A percentile compares a stretch with the other conserved stretches of the same genome.
These are phyloP conservation scores for Leiothrix lutea DNA, from an alignment of 2,113 vertebrate genomes.

Conservation along the genomic window DNA sequence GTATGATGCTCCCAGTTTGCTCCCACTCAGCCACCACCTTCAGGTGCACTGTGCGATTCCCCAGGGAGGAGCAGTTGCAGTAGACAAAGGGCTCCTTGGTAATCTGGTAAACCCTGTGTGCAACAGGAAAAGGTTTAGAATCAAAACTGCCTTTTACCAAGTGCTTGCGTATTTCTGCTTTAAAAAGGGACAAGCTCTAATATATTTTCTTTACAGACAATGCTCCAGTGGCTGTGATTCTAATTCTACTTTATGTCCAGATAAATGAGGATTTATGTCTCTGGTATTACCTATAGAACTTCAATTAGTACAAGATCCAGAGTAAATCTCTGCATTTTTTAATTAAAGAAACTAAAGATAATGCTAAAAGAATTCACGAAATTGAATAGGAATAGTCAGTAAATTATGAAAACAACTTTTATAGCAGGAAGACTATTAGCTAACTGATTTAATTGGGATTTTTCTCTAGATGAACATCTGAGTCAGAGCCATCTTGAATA, in stretches of 20 bases:
- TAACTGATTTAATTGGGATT: not conserved
- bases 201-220: not conserved
- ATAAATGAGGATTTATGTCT: not conserved
- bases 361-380: not conserved
- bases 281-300: not conserved
- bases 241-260: not conserved
- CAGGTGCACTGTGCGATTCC: constrained; percentile 77
- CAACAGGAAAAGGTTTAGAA: not conserved
- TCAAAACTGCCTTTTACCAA: not conserved
- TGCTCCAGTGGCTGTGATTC: not conserved
- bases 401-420: not conserved
- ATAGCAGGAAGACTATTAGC: not conserved
- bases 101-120: constrained; percentile 73
- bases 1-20: not conserved
- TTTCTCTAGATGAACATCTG: not conserved
- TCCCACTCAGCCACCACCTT: constrained; percentile 73
- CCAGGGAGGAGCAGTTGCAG: constrained; percentile 72
- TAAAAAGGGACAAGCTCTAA: not conserved
- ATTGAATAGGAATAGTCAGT: not conserved
- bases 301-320: not conserved
- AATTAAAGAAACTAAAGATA: not conserved
- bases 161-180: not conserved
- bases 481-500: not conserved
- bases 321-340: not conserved
- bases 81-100: constrained; percentile 76